These are phyloP conservation scores for Amphimallon solstitiale DNA, from an alignment of 2,888 invertebrate genomes.

Conservation along the genomic window DNA sequence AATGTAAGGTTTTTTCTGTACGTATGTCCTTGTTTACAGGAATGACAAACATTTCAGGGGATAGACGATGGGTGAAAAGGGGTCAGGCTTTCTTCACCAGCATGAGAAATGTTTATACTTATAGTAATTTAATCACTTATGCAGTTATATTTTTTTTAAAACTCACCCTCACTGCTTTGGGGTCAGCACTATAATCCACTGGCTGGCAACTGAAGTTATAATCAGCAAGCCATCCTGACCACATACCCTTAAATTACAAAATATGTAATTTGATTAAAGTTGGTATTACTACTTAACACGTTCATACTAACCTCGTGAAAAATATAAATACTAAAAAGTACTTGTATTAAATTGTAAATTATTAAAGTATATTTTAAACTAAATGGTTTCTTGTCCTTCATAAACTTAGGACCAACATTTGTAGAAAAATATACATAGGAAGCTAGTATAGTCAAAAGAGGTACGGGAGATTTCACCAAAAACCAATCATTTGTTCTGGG, in stretches of 20 bases:
- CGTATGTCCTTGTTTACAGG: too few species aligned
- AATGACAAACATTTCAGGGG: background rate
- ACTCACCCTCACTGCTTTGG: slow-evolving; percentile 73
- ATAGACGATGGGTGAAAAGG: background rate
- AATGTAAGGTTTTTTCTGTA: too few species aligned
- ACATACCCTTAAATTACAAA: slow-evolving; percentile 51
- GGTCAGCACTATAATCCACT: slow-evolving; percentile 71
- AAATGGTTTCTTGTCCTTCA: slow-evolving; percentile 86
- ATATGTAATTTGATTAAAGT: background rate
- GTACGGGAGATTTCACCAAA: slow-evolving; percentile 77
- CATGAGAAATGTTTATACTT: too few species aligned
- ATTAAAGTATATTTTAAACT: slow-evolving; percentile 81
- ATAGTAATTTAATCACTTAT: background rate
- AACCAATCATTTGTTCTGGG: slow-evolving; percentile 79
- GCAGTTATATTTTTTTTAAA: slow-evolving; percentile 41
- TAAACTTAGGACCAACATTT: slow-evolving; percentile 84
- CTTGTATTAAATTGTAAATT: slow-evolving; percentile 87
- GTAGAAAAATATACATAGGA: slow-evolving; percentile 77
- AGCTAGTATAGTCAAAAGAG: slow-evolving; percentile 72
- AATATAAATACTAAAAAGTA: slow-evolving; percentile 81
- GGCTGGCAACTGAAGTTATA: slow-evolving; percentile 81
- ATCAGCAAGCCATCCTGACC: slow-evolving; percentile 64
- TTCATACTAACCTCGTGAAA: slow-evolving; percentile 75
- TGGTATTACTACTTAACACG: background rate
- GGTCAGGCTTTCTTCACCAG: too few species aligned